These are phyloP conservation scores for Panagrolaimus sp. DNA, from an alignment of 1,140 invertebrate genomes.

Conservation along the genomic window DNA sequence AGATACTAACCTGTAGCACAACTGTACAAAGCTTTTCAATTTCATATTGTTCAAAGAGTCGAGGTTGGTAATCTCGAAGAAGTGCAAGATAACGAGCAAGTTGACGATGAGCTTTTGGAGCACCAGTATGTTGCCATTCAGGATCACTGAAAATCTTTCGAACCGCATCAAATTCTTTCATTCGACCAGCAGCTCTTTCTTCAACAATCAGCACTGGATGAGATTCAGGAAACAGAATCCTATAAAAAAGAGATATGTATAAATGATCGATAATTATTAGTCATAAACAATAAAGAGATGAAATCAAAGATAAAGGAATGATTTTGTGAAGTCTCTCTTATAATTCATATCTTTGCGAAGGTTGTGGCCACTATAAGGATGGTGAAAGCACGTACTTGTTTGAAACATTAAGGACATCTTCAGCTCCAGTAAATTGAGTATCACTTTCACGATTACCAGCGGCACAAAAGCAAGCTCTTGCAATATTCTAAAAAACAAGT, in stretches of 20 bases:
- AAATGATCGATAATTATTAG: too few relatives aligned
- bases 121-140: not conserved
- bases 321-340: too few relatives aligned
- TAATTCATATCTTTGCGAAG: too few relatives aligned
- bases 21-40: not conserved
- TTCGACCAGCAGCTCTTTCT: not conserved
- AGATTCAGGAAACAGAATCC: not conserved
- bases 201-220: not conserved
- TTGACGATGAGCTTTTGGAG: not conserved
- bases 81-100: not conserved
- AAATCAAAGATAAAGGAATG: too few relatives aligned
- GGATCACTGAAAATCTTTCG: not conserved
- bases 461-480: conserved; percentile 6
- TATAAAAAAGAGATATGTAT: not conserved
- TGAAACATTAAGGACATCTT: conserved; percentile 7
- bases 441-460: conserved; percentile 9
- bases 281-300: too few relatives aligned
- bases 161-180: conserved; percentile 5
- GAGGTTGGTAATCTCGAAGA: not conserved
- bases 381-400: too few relatives aligned
- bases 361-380: too few relatives aligned
- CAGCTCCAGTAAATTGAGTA: not conserved
- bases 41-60: conserved; percentile 9
- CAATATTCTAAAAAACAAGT: conserved; percentile 1
- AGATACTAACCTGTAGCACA: not conserved